Conservation (phyloP, 1,140 invertebrate genomes). For the Dendroctonus valens region DNA sequence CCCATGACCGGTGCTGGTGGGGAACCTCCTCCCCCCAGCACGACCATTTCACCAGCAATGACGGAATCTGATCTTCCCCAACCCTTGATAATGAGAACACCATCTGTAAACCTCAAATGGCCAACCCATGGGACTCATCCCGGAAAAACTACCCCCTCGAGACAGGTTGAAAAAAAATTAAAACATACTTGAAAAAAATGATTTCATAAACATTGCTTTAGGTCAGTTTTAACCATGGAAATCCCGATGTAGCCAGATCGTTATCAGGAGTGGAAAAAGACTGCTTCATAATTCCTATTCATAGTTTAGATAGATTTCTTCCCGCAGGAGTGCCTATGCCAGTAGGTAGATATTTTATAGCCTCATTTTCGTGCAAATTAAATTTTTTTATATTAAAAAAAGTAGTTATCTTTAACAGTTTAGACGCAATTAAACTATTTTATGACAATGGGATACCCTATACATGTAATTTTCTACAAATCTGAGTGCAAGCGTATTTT, state of each 20-base stretch:
- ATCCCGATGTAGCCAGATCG: constrained; percentile 39
- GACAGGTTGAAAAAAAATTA: constrained; percentile 42
- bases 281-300: constrained; percentile 86
- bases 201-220: constrained; percentile 22
- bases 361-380: too few relatives aligned
- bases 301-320: constrained; percentile 79
- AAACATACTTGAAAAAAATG: constrained; percentile 3
- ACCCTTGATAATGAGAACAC: constrained; percentile 54
- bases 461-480: not conserved
- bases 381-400: too few relatives aligned
- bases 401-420: too few relatives aligned
- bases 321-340: constrained; percentile 84
- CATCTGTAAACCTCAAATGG: constrained; percentile 55
- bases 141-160: constrained; percentile 45
- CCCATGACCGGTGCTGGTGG: constrained; percentile 53
- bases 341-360: constrained; percentile 55
- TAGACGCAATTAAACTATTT: too few relatives aligned
- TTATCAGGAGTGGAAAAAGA: constrained; percentile 77
- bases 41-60: constrained; percentile 49
- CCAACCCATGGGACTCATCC: constrained; percentile 38
- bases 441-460: not conserved
- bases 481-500: too few relatives aligned
- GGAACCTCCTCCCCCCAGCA: constrained; percentile 42
- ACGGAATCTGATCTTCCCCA: constrained; percentile 55
- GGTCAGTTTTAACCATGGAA: constrained; percentile 46